Evolutionary conservation across 2,797 vertebrate species (phyloP).

Genomic region (Chloroceryle amazona): DNA sequence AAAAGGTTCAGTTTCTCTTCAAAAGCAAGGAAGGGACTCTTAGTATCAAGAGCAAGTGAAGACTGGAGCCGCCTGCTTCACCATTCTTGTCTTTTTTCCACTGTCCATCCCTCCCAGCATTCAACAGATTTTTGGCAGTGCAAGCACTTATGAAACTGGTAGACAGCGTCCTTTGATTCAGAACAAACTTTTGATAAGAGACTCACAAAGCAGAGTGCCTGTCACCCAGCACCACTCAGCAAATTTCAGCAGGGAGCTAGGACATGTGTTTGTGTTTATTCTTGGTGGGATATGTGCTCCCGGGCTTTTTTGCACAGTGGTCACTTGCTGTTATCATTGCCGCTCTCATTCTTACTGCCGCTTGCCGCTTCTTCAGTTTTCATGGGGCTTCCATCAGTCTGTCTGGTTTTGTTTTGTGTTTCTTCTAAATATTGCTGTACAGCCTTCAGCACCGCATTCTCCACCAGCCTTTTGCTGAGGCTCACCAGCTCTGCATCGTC

Average conservation of each 20-base stretch:
- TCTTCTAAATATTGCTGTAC: conserved; percentile 97
- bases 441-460: conserved; percentile 94
- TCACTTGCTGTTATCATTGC: conserved; percentile 81
- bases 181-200: conserved; percentile 51
- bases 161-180: conserved; percentile 34
- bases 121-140: conserved; percentile 52
- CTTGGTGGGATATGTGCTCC: neutral
- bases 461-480: conserved; percentile 95
- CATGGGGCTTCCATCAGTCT: conserved; percentile 80
- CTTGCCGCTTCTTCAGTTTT: conserved; percentile 75
- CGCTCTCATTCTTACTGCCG: conserved; percentile 65
- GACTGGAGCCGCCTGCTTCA: neutral
- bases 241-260: conserved; percentile 51
- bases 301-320: neutral
- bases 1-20: conserved; percentile 32
- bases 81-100: neutral
- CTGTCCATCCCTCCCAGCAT: conserved; percentile 6
- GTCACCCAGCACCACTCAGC: conserved; percentile 51
- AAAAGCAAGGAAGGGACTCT: neutral
- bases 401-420: conserved; percentile 85
- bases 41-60: conserved; percentile 1
- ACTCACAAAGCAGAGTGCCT: conserved; percentile 47
- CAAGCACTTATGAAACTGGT: conserved; percentile 7
- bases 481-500: conserved; percentile 95
- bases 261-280: neutral